Evolutionary conservation across 2,888 invertebrate genomes (phyloP).

Genomic region (Poecilobothrus nobilitatus): DNA sequence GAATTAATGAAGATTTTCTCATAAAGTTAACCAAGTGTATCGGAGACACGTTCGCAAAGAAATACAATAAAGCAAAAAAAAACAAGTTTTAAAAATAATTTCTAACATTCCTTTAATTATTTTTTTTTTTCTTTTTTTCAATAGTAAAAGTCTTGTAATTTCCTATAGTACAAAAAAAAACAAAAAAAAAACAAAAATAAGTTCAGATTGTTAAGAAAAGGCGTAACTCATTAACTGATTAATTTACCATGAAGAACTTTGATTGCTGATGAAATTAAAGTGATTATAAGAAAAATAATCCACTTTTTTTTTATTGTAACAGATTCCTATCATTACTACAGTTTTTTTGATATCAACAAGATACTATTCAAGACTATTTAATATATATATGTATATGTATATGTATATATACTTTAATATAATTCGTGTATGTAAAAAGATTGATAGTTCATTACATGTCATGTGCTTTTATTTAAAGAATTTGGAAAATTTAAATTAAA

Average conservation of each 20-base stretch:
- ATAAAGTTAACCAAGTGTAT: constrained; percentile 17
- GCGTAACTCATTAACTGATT: constrained; percentile 23
- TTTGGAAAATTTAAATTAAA: no score
- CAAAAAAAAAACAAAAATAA: no score
- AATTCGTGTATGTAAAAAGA: no score
- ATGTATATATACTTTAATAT: no score
- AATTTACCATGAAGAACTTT: constrained; percentile 20
- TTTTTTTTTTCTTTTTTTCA: no score
- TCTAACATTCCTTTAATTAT: neutral
- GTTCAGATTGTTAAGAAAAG: neutral
- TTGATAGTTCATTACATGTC: no score
- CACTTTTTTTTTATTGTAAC: neutral
- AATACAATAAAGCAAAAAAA: neutral
- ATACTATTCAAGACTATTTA: neutral
- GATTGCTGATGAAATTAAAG: constrained; percentile 6
- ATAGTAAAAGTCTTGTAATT: neutral
- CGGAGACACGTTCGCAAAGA: constrained; percentile 9
- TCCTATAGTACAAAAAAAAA: neutral
- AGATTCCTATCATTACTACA: neutral
- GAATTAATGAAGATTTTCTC: constrained; percentile 15
- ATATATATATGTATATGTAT: no score
- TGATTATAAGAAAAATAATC: neutral
- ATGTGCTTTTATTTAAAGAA: no score
- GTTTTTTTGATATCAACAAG: neutral
- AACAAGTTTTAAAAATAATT: neutral